Evolutionary conservation across 2,113 vertebrate species (phyloP).

Genomic region (Chamaea fasciata): DNA sequence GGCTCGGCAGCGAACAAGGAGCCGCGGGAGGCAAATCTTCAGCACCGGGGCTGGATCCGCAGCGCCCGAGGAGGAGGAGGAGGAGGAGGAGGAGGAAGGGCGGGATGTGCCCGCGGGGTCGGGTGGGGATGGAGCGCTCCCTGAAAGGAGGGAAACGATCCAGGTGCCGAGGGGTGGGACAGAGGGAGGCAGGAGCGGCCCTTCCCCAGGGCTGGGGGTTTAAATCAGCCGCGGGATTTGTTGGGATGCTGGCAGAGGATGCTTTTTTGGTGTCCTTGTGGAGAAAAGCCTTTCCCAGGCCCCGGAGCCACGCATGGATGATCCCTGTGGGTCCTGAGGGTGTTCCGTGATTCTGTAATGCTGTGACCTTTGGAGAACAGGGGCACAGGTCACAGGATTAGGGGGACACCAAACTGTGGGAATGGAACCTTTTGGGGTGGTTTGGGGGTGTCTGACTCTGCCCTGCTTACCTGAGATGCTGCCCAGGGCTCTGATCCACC

Average conservation of each 20-base stretch:
- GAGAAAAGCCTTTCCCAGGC: background rate
- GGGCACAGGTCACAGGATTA: no score
- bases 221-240: background rate
- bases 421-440: background rate
- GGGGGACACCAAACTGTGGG: background rate
- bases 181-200: background rate
- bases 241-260: background rate
- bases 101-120: background rate
- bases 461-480: background rate
- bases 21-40: background rate
- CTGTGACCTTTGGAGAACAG: no score
- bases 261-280: accelerated
- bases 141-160: accelerated
- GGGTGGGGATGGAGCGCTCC: accelerated
- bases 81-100: background rate
- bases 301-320: background rate
- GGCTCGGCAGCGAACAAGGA: background rate
- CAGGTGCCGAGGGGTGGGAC: accelerated
- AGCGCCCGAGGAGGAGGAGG: accelerated
- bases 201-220: background rate
- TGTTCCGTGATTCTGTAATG: accelerated
- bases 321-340: background rate
- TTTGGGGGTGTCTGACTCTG: accelerated
- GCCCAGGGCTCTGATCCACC: background rate
- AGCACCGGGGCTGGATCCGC: background rate